Conservation (phyloP, 2,797 vertebrate species). For the Pangasius sanitwongsei region DNA sequence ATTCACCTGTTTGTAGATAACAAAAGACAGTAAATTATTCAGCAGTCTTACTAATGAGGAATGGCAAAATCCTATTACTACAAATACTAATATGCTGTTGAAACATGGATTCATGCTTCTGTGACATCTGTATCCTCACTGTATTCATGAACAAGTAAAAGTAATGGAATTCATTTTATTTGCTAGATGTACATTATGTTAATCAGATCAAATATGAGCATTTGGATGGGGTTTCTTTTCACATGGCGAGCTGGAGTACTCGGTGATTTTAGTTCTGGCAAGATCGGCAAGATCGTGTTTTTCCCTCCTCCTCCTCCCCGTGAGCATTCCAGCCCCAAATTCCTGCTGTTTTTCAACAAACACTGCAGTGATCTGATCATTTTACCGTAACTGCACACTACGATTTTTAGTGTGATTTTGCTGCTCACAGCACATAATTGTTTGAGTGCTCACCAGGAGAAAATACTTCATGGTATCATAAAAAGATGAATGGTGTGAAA, state of each 20-base stretch:
- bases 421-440: neutral
- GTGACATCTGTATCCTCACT: neutral
- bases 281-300: neutral
- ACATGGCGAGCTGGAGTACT: neutral
- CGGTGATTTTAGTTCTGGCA: constrained; percentile 1
- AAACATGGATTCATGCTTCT: neutral
- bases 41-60: neutral
- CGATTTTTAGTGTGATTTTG: neutral
- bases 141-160: neutral
- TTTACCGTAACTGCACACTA: neutral
- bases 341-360: constrained; percentile 11
- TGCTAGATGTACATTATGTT: neutral
- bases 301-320: neutral
- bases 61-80: no score
- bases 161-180: neutral
- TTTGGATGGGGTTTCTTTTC: neutral
- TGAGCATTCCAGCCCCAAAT: neutral
- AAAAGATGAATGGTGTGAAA: constrained; percentile 6
- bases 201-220: neutral
- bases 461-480: constrained; percentile 2
- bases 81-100: neutral
- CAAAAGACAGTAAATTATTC: neutral
- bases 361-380: constrained; percentile 3
- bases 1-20: neutral
- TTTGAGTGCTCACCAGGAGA: neutral